Evolutionary conservation across 2,113 vertebrate genomes (phyloP), one percentile per base, ranked within the genome.

Genomic region (Leptocoma aspasia): DNA sequence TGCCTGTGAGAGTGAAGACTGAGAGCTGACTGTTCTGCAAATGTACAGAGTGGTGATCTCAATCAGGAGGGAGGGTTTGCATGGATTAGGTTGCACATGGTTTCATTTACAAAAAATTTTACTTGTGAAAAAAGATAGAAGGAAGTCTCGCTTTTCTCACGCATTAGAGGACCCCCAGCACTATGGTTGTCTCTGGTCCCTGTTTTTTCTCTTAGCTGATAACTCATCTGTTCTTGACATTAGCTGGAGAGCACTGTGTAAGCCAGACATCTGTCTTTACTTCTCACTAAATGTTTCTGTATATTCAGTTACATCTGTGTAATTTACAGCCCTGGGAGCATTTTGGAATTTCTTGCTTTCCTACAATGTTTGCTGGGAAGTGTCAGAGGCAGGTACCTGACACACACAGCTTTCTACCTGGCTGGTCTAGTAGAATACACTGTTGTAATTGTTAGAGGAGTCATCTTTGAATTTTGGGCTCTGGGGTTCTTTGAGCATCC

Each of bases 311-410:
- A 59, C 28, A 42, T 86, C 93, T 93, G 39, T 45, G 54, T 91
- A 94, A 96, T 69, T 76, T 79, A 73, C 86, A 92, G 89, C 60
- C 71, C 54, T 64, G 77, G 75, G 70, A 95, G 82, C 54, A 44
- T 84, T 90, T 90, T 80, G 85, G 86, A 85, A 95, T 95, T 86
- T 45, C 50, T 86, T 96, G 41, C 14, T 84, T 95, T 90, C 71
- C 56, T 94, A 49, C 39, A 45, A 1, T 15, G 9, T 59, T 85
- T 91, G 33, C 42, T 86, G 61, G 33, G 47, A 70, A 77, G 50
- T 68, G 63, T 50, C 0, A 4, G 64, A 66, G 42, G 54, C 44
- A 86, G 53, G 59, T 84, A 54, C 57, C 77, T 94, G 92, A 75
- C 37, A 31, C 42, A 26, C 15, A 16, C 19, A 86, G 84, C 47